phyloP scores from a whole-genome alignment of 1,140 invertebrate genomes.

The Aphelinus atriplicis region DNA sequence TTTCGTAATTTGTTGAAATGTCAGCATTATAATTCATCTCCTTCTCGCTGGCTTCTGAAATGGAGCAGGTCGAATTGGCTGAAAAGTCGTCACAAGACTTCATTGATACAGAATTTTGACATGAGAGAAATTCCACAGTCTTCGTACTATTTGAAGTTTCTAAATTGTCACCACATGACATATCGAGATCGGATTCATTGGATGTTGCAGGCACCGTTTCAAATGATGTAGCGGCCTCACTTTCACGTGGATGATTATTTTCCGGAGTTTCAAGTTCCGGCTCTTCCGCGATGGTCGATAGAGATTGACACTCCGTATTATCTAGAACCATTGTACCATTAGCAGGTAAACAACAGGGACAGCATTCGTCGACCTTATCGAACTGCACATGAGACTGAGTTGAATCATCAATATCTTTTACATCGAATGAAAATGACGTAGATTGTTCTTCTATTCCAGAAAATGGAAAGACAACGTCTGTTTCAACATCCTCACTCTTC shows the following conservation, averaged over 20 bases:
- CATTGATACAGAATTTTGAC: slow-evolving; percentile 22
- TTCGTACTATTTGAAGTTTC: neutral
- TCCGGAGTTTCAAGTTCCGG: slow-evolving; percentile 6
- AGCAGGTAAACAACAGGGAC: neutral
- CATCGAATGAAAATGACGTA: neutral
- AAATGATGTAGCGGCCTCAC: neutral
- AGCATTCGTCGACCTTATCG: slow-evolving; percentile 15
- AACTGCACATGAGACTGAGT: neutral
- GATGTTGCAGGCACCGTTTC: slow-evolving; percentile 17
- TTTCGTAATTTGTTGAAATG: slow-evolving; percentile 40
- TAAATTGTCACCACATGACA: neutral
- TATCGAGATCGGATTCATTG: slow-evolving; percentile 6
- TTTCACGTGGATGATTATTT: neutral
- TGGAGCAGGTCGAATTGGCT: slow-evolving; percentile 39
- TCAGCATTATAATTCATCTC: slow-evolving; percentile 41
- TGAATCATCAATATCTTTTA: neutral
- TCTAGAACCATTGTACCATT: neutral
- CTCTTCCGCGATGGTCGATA: slow-evolving; percentile 25
- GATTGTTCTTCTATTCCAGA: neutral
- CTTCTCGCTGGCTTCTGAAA: slow-evolving; percentile 37
- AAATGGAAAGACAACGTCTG: neutral
- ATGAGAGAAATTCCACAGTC: slow-evolving; percentile 23
- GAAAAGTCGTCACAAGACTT: slow-evolving; percentile 12
- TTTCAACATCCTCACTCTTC: slow-evolving; percentile 26
- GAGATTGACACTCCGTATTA: slow-evolving; percentile 1